phyloP scores from a whole-genome alignment of 2,113 vertebrate genomes.

The Lota lota region DNA sequence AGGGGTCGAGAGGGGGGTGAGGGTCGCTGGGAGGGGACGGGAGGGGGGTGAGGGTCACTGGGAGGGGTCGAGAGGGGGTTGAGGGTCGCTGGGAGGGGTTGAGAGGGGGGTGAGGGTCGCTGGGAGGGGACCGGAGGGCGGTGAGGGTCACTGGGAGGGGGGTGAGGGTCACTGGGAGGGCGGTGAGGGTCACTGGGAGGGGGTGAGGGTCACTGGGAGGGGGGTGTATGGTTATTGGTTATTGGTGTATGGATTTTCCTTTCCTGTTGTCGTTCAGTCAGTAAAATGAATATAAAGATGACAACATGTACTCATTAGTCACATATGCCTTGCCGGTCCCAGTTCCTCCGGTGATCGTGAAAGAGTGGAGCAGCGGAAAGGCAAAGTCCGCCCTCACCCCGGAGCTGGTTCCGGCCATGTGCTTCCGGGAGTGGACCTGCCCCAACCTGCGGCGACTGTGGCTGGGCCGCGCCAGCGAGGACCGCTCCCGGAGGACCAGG shows the following conservation, averaged over 20 bases:
- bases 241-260: no score
- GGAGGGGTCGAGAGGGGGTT: background rate
- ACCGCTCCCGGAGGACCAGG: constrained; percentile 87
- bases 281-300: no score
- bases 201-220: no score
- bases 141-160: constrained; percentile 45
- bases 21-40: no score
- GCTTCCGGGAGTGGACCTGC: constrained; percentile 92
- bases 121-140: constrained; percentile 67
- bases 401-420: constrained; percentile 86
- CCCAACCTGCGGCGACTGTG: constrained; percentile 88
- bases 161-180: no score
- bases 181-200: no score
- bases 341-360: constrained; percentile 90
- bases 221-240: no score
- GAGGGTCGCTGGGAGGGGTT: no score
- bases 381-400: constrained; percentile 90
- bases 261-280: no score
- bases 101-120: no score
- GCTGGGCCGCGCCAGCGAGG: constrained; percentile 88
- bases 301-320: no score
- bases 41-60: constrained; percentile 51
- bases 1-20: no score
- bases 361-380: constrained; percentile 91
- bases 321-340: constrained; percentile 21